Evolutionary conservation across 2,113 vertebrate species (phyloP), one percentile per base, ranked within the genome.

Genomic region (Alouatta palliata): DNA sequence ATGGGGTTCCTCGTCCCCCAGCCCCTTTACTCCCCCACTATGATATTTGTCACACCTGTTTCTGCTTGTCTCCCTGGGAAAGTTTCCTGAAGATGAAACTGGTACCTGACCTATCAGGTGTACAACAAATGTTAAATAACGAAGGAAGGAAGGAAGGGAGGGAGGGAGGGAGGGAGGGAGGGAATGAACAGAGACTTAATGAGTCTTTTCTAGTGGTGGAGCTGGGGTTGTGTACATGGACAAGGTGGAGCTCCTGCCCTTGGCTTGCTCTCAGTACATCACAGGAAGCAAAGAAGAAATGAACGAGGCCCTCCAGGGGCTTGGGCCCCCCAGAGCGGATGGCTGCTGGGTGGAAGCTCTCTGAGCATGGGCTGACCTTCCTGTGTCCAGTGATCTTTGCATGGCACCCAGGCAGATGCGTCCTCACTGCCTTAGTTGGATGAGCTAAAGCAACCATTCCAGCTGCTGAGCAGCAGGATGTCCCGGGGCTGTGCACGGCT

Each of bases 1-100:
- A 19, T 27, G 17, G 14, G 5, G 12, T 21, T 8, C 1, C 82
- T 84, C 9, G 16, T 7, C 3, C 14, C 5, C 20, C 17, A 47
- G 76, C 5, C 35, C 9, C 52, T 32, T 1, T 0, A 3, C 1
- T 5, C 20, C n/a, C 80, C 4, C 5, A 35, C n/a, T 9, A 2
- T 2, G 32, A 25, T 2, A 4, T 10, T 2, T 2, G 6, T 32
- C 10, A 10, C 32, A 35, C 43, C n/a, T 49, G n/a, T 68, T 66
- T 23, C 73, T 27, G 17, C 79, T 27, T 3, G 27, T 79, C n/a
- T 35, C 37, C 6, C 5, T n/a, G 54, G 43, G 6, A 5, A 70
- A n/a, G 47, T 37, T 16, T 13, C 8, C 25, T 71, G 56, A 47
- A 40, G 73, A 30, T 35, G 47, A 35, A 68, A 9, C 17, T 13